phyloP scores from a whole-genome alignment of 2,888 invertebrate genomes.

The Orthosia gracilis region DNA sequence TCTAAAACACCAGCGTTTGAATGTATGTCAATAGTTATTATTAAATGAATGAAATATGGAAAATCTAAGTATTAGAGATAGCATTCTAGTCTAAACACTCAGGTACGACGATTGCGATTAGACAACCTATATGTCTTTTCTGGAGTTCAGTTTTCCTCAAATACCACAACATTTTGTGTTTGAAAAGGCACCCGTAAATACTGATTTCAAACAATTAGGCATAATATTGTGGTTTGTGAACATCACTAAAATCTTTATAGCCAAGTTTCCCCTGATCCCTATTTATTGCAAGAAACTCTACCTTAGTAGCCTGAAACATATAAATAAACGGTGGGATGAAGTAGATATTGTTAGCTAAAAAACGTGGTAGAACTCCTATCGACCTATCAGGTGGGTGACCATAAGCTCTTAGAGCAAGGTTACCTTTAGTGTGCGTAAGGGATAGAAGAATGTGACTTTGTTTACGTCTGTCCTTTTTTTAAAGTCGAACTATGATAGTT shows the following conservation, averaged over 20 bases:
- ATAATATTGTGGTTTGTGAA: slow-evolving; percentile 27
- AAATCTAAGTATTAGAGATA: too few relatives aligned
- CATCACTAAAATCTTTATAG: slow-evolving; percentile 9
- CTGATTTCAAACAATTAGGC: background rate
- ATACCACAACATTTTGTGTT: background rate
- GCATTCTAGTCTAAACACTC: too few relatives aligned
- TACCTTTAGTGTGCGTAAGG: too few relatives aligned
- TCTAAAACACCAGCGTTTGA: too few relatives aligned
- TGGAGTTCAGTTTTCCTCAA: background rate
- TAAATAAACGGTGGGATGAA: background rate
- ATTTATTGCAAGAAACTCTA: slow-evolving; percentile 17
- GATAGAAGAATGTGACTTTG: too few relatives aligned
- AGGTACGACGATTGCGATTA: background rate
- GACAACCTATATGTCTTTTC: background rate
- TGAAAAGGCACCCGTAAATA: background rate
- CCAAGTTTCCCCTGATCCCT: slow-evolving; percentile 16
- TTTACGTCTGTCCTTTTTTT: too few relatives aligned
- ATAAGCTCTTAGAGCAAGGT: too few relatives aligned
- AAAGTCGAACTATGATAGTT: too few relatives aligned
- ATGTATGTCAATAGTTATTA: too few relatives aligned
- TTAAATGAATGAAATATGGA: too few relatives aligned
- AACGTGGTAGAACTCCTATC: background rate
- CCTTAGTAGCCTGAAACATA: too few relatives aligned
- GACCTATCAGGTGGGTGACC: too few relatives aligned
- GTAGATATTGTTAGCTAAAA: background rate